Evolutionary conservation across 1,140 invertebrate genomes (phyloP).

Genomic region (Drosophila nasuta): DNA sequence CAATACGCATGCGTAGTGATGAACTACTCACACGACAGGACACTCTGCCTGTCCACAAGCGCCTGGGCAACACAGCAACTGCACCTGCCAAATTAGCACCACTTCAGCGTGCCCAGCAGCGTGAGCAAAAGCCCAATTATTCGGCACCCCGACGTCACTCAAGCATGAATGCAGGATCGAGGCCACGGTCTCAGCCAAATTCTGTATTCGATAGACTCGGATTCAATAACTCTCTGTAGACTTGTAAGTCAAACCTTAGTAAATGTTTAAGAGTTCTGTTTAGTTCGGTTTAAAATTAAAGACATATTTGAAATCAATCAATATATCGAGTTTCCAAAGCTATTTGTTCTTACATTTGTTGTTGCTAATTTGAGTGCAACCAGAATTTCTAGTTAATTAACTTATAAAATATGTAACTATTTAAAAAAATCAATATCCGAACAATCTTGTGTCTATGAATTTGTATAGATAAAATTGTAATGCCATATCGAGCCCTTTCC

Average conservation of each 20-base stretch:
- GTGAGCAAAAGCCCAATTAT: slow-evolving; percentile 37
- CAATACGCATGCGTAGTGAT: slow-evolving; percentile 78
- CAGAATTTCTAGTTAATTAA: no score
- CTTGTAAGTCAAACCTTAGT: slow-evolving; percentile 18
- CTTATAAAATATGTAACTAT: no score
- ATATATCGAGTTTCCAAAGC: slow-evolving; percentile 3
- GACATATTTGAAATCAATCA: slow-evolving; percentile 39
- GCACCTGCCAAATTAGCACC: neutral
- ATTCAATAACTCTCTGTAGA: slow-evolving; percentile 72
- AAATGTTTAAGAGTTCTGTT: slow-evolving; percentile 47
- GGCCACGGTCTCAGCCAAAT: slow-evolving; percentile 45
- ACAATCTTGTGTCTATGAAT: no score
- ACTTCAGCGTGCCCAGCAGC: slow-evolving; percentile 32
- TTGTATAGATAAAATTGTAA: no score
- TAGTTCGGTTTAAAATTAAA: slow-evolving; percentile 52
- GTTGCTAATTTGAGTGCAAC: no score
- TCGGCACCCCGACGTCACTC: slow-evolving; percentile 36
- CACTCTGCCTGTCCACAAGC: slow-evolving; percentile 69
- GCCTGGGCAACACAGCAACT: slow-evolving; percentile 47
- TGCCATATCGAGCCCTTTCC: no score
- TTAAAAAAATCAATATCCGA: no score
- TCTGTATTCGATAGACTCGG: slow-evolving; percentile 83
- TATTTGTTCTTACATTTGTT: neutral
- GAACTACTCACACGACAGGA: slow-evolving; percentile 70
- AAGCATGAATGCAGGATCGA: slow-evolving; percentile 58